phyloP scores from a whole-genome alignment of 2,113 vertebrate species.

The Antennarius striatus region DNA sequence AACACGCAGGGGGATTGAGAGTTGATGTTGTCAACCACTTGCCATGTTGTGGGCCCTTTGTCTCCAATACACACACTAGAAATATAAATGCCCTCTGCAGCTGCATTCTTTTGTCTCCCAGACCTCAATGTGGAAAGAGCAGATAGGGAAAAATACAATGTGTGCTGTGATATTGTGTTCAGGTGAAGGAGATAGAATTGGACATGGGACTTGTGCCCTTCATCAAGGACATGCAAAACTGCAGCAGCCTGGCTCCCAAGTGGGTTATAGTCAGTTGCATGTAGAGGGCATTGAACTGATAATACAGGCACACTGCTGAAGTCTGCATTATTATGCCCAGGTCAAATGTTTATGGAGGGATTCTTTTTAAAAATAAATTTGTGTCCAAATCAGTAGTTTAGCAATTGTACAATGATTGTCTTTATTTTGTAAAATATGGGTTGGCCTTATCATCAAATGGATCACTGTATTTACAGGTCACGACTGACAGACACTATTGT shows the following conservation, averaged over 20 bases:
- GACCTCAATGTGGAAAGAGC: constrained; percentile 54
- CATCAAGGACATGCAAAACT: constrained; percentile 37
- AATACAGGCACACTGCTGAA: neutral
- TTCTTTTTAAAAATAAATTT: too few relatives aligned
- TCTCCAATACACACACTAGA: constrained; percentile 50
- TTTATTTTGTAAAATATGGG: too few relatives aligned
- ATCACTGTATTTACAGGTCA: constrained; percentile 23
- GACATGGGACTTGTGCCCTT: constrained; percentile 25
- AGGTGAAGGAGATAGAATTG: constrained; percentile 33
- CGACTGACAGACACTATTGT: constrained; percentile 20
- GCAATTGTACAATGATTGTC: too few relatives aligned
- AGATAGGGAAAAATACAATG: constrained; percentile 48
- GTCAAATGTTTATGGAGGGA: too few relatives aligned
- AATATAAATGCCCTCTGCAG: constrained; percentile 28
- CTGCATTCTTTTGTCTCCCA: constrained; percentile 40
- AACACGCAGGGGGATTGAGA: constrained; percentile 9
- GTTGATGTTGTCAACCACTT: constrained; percentile 36
- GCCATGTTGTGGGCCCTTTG: constrained; percentile 37
- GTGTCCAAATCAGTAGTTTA: too few relatives aligned
- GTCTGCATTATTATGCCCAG: neutral
- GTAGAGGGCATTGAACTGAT: neutral
- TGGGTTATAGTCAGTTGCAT: neutral
- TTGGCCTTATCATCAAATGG: neutral
- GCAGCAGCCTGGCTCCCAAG: neutral
- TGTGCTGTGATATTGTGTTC: constrained; percentile 35